Percentiles rank a stretch among this genome's conserved stretches.
Conservation (phyloP, 1,140 invertebrate species). For the Dreissena rostriformis region DNA sequence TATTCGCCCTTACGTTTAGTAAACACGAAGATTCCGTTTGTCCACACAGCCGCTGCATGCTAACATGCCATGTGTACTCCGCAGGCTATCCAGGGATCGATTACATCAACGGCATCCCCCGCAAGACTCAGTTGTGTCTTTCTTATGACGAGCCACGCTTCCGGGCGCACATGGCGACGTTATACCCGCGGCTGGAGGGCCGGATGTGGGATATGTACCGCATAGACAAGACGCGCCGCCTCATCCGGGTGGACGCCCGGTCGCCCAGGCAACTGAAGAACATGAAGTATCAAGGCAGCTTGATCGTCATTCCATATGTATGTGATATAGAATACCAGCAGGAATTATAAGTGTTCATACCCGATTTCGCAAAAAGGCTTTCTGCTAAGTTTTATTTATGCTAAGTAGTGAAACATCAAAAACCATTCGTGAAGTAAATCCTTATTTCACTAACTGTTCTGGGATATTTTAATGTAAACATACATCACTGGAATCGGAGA, state of each 20-base stretch:
- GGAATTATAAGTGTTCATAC: no score
- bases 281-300: slow-evolving; percentile 58
- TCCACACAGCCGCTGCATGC: no score
- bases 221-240: slow-evolving; percentile 52
- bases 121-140: slow-evolving; percentile 54
- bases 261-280: slow-evolving; percentile 54
- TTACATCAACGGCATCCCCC: slow-evolving; percentile 55
- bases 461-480: no score
- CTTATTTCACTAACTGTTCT: no score
- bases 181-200: slow-evolving; percentile 51
- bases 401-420: no score
- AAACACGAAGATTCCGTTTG: no score
- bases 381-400: no score
- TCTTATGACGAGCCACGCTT: slow-evolving; percentile 41
- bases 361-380: no score
- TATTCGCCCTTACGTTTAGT: no score
- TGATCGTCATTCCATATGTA: slow-evolving; percentile 60
- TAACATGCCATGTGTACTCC: background rate
- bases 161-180: slow-evolving; percentile 25
- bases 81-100: slow-evolving; percentile 52
- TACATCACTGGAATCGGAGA: no score
- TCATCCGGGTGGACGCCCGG: slow-evolving; percentile 53
- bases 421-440: no score
- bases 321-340: background rate
- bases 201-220: slow-evolving; percentile 51